Evolutionary conservation across 2,888 invertebrate genomes (phyloP), one percentile per base, ranked within the genome.

Genomic region (Dascillus cervinus): DNA sequence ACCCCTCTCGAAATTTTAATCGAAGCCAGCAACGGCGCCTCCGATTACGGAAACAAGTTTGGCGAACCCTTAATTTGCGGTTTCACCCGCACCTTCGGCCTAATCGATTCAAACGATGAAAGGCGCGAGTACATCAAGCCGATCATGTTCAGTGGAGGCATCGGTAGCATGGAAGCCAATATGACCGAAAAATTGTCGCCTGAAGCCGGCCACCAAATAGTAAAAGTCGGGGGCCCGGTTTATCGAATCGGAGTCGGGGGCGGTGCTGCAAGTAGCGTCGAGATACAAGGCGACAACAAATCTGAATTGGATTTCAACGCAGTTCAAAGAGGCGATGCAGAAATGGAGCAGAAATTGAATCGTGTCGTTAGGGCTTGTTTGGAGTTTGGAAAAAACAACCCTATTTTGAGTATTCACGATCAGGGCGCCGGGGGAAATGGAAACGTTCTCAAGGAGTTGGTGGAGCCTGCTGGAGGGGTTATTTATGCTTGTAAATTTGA

Each of bases 401-500:
- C 96, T 2, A 92, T 97, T 49, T 72, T 73, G 49, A 84, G 94
- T 73, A 96, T 98, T 49, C 97, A 98, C 59, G 97, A 98, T 67
- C 97, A 97, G 72, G 97, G 97, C 11, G 97, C 97, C 4, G 97
- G 97, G n/a, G 97, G 97, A 13, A 90, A 91, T 58, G 90, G 96
- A 2, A 98, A 98, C 61, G 97, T 98, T 0, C 62, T 98, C 14
- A 97, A 97, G 57, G 97, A 98, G 63, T 67, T 98, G 3, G 92
- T 92, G 0, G 96, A 97, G 52, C 96, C 96, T 0, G 79, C 81
- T 3, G 97, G 97, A 1, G 97, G 95, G 0, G 75, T 89, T 0
- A 90, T 97, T 37, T 86, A 84, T 55, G 82, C 87, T 0, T 77
- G 82, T 37, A 76, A 79, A 55, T 94, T 95, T 58, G 82, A 88